Conservation (phyloP, 2,113 vertebrate genomes). For the Microcebus ravelobensis region DNA sequence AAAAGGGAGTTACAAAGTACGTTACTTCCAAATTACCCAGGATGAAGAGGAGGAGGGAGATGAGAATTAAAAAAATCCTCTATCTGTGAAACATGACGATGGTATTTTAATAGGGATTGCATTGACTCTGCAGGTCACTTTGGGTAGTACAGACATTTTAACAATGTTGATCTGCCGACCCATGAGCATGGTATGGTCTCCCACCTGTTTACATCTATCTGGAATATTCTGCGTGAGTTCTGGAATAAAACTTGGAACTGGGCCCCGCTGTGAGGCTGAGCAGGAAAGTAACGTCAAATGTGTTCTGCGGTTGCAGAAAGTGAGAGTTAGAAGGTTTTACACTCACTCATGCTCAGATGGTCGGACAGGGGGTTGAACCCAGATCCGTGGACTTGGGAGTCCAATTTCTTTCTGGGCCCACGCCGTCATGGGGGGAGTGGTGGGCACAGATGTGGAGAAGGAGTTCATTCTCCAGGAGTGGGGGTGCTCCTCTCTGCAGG, state of each 20-base stretch:
- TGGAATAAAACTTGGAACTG: neutral
- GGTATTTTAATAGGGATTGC: too few species aligned
- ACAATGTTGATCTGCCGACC: too few species aligned
- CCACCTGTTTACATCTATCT: neutral
- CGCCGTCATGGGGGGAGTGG: rapidly evolving
- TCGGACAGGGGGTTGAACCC: neutral
- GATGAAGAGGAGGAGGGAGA: neutral
- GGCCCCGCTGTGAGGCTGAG: neutral
- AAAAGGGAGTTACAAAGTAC: neutral
- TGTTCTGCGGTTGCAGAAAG: neutral
- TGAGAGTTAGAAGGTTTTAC: neutral
- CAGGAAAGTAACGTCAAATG: rapidly evolving
- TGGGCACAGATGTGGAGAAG: too few species aligned
- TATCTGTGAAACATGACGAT: neutral
- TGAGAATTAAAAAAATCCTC: neutral
- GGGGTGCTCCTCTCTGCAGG: neutral
- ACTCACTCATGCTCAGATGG: neutral
- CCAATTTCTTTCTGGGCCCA: neutral
- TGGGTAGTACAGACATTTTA: too few species aligned
- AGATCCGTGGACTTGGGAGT: neutral
- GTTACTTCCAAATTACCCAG: neutral
- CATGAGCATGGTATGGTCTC: too few species aligned
- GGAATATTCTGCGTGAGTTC: neutral
- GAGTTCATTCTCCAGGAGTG: too few species aligned
- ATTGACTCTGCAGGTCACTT: too few species aligned